A percentile compares a stretch with the other conserved stretches of the same genome.
Conservation (phyloP, 1,140 invertebrate species). For the Drosophila melanica region DNA sequence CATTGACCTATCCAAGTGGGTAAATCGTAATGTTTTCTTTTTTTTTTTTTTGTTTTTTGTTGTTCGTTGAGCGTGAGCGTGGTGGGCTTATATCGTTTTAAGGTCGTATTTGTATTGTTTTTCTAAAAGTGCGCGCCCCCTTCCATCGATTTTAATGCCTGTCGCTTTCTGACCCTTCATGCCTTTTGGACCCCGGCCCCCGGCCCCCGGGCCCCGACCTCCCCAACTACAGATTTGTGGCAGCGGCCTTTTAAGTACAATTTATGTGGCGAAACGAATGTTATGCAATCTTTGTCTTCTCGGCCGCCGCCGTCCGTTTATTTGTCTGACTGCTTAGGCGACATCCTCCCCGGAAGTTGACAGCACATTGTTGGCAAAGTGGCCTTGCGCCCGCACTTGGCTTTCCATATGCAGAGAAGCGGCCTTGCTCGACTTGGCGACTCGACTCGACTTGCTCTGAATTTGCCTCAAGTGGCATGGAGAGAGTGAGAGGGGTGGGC, state of each 20-base stretch:
- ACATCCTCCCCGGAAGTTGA: constrained; percentile 80
- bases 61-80: no score
- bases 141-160: constrained; percentile 53
- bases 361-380: constrained; percentile 82
- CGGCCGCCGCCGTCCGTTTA: constrained; percentile 60
- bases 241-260: constrained; percentile 81
- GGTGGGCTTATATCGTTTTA: constrained; percentile 18
- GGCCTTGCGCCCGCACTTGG: constrained; percentile 71
- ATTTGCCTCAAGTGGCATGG: constrained; percentile 7
- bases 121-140: constrained; percentile 42
- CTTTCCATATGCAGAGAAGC: constrained; percentile 40
- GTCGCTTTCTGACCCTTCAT: constrained; percentile 28
- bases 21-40: constrained; percentile 11
- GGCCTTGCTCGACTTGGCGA: constrained; percentile 80
- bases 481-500: background rate
- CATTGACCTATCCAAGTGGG: constrained; percentile 16
- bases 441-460: constrained; percentile 30
- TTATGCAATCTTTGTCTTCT: constrained; percentile 75
- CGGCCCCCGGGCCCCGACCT: background rate
- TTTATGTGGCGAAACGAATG: constrained; percentile 83
- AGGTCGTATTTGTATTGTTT: constrained; percentile 45
- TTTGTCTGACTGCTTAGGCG: constrained; percentile 80
- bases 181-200: constrained; percentile 13
- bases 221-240: constrained; percentile 64
- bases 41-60: no score